A percentile compares a stretch with the other conserved stretches of the same genome.
Conservation (phyloP, 2,797 vertebrate genomes). For the Sebastes trivittatus region DNA sequence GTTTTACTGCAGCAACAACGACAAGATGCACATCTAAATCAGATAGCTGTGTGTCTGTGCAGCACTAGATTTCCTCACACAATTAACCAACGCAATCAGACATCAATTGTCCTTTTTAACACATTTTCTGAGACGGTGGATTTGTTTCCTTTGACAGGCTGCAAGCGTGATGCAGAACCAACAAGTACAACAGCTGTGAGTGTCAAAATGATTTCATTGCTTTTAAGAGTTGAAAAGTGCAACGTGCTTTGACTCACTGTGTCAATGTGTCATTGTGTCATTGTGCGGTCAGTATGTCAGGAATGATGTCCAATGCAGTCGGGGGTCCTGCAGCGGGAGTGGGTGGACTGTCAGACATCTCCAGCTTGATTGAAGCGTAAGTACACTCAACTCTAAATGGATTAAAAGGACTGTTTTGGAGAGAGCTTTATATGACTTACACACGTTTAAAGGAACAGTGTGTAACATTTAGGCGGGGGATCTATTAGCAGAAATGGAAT, state of each 20-base stretch:
- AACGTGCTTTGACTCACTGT: background rate
- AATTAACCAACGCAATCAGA: background rate
- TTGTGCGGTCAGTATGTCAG: slow-evolving; percentile 89
- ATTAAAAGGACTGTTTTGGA: background rate
- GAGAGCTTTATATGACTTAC: background rate
- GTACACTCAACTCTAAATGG: slow-evolving; percentile 36
- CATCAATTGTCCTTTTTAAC: background rate
- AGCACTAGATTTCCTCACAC: background rate
- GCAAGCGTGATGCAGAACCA: slow-evolving; percentile 99
- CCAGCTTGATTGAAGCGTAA: slow-evolving; percentile 98
- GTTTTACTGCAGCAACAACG: slow-evolving; percentile 22
- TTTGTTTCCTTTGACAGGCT: slow-evolving; percentile 83
- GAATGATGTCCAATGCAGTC: slow-evolving; percentile 97
- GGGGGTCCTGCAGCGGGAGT: slow-evolving; percentile 94
- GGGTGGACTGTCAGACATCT: slow-evolving; percentile 94
- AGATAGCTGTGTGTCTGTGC: background rate
- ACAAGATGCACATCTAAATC: slow-evolving; percentile 20
- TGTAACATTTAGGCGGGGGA: no score
- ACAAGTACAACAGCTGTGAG: slow-evolving; percentile 98
- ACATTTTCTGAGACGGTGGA: background rate
- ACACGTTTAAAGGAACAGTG: background rate
- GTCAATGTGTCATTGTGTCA: background rate
- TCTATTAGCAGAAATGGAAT: no score
- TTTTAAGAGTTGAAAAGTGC: background rate
- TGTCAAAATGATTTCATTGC: slow-evolving; percentile 17